A percentile compares a stretch with the other conserved stretches of the same genome.
phyloP scores from a whole-genome alignment of 2,888 invertebrate genomes.

The Drosophila differens region DNA sequence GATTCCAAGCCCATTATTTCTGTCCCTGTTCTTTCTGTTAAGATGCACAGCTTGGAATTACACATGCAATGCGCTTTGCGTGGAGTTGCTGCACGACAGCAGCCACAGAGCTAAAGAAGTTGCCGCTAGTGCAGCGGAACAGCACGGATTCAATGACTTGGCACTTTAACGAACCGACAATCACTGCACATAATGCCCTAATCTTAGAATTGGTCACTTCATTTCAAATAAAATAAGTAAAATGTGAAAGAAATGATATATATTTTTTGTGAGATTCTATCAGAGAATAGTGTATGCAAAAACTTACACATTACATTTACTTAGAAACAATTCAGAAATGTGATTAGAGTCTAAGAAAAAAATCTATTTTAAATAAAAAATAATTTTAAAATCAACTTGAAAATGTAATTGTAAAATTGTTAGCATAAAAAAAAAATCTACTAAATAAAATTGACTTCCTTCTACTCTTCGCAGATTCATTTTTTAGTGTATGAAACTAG shows the following conservation, averaged over 20 bases:
- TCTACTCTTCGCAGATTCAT: too few relatives aligned
- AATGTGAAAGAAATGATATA: too few relatives aligned
- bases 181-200: constrained; percentile 19
- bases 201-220: neutral
- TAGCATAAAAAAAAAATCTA: neutral
- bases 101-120: constrained; percentile 20
- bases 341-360: neutral
- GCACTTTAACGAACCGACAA: constrained; percentile 25
- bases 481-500: constrained; percentile 24
- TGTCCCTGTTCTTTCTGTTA: constrained; percentile 29
- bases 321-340: neutral
- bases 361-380: neutral
- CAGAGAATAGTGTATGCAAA: neutral
- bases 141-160: constrained; percentile 25
- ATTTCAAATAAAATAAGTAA: neutral
- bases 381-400: neutral
- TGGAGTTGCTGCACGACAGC: constrained; percentile 26
- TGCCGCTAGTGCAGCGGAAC: constrained; percentile 2
- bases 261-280: neutral
- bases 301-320: too few relatives aligned
- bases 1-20: constrained; percentile 29
- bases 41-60: constrained; percentile 36
- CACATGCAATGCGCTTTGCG: constrained; percentile 20
- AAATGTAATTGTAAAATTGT: neutral
- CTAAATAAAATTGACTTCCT: neutral